Evolutionary conservation across 2,888 invertebrate species (phyloP).

Genomic region (Ditula angustiorana): DNA sequence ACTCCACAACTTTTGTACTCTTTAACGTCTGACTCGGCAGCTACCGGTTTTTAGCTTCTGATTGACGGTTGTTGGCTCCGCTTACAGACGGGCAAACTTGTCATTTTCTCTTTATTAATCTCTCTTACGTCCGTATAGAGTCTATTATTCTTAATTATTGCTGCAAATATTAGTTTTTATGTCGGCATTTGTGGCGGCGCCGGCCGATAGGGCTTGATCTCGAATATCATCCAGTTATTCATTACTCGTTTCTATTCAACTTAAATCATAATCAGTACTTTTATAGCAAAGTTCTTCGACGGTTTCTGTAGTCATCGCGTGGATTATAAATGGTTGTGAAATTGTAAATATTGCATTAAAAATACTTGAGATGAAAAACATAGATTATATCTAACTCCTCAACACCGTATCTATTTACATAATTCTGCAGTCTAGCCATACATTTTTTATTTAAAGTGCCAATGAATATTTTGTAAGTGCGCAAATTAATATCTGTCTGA

Average conservation of each 20-base stretch:
- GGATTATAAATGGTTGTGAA: conserved; percentile 59
- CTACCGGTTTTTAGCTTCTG: conserved; percentile 85
- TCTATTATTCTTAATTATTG: conserved; percentile 46
- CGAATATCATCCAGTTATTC: conserved; percentile 84
- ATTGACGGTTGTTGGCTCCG: conserved; percentile 85
- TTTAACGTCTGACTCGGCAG: conserved; percentile 76
- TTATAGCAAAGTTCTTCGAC: conserved; percentile 43
- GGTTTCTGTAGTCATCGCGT: conserved; percentile 52
- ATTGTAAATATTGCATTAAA: conserved; percentile 39
- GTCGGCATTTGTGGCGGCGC: conserved; percentile 77
- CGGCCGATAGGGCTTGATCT: conserved; percentile 77
- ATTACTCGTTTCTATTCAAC: conserved; percentile 79
- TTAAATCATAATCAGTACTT: conserved; percentile 80
- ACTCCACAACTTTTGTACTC: conserved; percentile 78
- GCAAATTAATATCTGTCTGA: conserved; percentile 37
- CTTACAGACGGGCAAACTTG: conserved; percentile 66
- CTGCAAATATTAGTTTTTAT: conserved; percentile 46
- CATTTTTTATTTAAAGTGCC: conserved; percentile 36
- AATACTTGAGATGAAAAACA: too few relatives aligned
- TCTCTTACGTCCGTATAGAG: conserved; percentile 48
- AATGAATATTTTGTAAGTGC: conserved; percentile 37
- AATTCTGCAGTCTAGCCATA: conserved; percentile 25
- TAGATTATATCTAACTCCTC: conserved; percentile 9
- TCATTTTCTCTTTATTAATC: conserved; percentile 41
- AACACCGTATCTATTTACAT: conserved; percentile 28